phyloP scores from a whole-genome alignment of 1,140 invertebrate species.

The Hylaeus volcanicus region DNA sequence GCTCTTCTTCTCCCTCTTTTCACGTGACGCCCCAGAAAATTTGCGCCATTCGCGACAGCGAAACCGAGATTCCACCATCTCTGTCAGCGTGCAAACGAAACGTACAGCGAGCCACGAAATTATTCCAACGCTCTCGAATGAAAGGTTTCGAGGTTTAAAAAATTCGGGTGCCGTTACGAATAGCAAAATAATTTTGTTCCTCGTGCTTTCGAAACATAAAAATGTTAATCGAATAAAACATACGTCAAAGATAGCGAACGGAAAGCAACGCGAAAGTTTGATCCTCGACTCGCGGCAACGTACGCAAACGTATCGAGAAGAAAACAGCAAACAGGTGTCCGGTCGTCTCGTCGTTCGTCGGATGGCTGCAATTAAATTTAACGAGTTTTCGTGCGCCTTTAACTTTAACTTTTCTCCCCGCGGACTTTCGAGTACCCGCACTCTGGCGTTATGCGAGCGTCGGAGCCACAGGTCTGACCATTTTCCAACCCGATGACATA shows the following conservation, averaged over 20 bases:
- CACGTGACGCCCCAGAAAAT: conserved; percentile 18
- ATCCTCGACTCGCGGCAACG: not conserved
- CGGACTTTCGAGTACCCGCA: conserved; percentile 41
- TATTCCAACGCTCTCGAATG: too few species aligned
- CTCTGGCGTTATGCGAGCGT: conserved; percentile 22
- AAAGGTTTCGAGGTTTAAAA: too few species aligned
- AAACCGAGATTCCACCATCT: conserved; percentile 41
- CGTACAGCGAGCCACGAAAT: too few species aligned
- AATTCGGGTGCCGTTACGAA: too few species aligned
- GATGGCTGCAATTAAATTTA: conserved; percentile 70
- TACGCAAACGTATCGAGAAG: conserved; percentile 39
- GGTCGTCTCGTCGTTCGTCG: conserved; percentile 57
- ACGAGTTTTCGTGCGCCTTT: conserved; percentile 65
- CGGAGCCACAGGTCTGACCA: conserved; percentile 25
- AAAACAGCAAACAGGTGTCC: conserved; percentile 74
- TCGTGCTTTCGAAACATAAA: too few species aligned
- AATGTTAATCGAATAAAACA: not conserved
- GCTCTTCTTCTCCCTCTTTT: conserved; percentile 8
- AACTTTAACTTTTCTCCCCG: conserved; percentile 47
- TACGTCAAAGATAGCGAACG: not conserved
- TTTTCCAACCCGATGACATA: conserved; percentile 28
- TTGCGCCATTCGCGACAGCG: conserved; percentile 22
- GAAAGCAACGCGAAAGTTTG: not conserved
- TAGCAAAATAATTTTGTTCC: too few species aligned
- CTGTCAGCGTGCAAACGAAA: not conserved